Evolutionary conservation across 2,113 vertebrate genomes (phyloP).

Genomic region (Procavia capensis): DNA sequence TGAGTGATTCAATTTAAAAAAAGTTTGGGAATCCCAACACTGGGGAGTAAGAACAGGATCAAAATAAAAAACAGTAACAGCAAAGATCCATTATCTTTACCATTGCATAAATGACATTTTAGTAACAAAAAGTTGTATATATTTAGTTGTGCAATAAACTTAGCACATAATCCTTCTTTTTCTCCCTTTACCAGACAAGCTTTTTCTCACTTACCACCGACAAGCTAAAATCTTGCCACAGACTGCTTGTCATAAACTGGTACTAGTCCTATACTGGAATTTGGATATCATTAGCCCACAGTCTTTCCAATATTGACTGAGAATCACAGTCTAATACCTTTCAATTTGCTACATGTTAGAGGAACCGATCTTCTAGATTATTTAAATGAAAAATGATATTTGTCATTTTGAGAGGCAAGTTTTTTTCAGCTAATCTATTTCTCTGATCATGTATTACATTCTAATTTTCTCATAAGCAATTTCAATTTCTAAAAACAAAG

Average conservation of each 20-base stretch:
- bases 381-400: slow-evolving; percentile 53
- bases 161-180: neutral
- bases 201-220: too few relatives aligned
- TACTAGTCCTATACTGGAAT: neutral
- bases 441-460: slow-evolving; percentile 10
- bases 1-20: neutral
- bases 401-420: slow-evolving; percentile 9
- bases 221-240: neutral
- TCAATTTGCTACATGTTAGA: slow-evolving; percentile 10
- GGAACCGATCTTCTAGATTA: slow-evolving; percentile 2
- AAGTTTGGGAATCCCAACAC: neutral
- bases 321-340: neutral
- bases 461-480: slow-evolving; percentile 45
- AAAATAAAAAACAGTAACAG: slow-evolving; percentile 24
- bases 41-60: neutral
- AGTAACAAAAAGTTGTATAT: neutral
- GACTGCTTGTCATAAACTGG: neutral
- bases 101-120: slow-evolving; percentile 24
- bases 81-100: neutral
- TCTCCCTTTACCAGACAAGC: neutral
- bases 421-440: slow-evolving; percentile 37
- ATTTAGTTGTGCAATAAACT: neutral
- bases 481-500: slow-evolving; percentile 58
- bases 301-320: neutral
- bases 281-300: neutral